Percentiles rank a stretch among this genome's conserved stretches.
phyloP scores from a whole-genome alignment of 2,113 vertebrate genomes.

The Gavialis gangeticus region DNA sequence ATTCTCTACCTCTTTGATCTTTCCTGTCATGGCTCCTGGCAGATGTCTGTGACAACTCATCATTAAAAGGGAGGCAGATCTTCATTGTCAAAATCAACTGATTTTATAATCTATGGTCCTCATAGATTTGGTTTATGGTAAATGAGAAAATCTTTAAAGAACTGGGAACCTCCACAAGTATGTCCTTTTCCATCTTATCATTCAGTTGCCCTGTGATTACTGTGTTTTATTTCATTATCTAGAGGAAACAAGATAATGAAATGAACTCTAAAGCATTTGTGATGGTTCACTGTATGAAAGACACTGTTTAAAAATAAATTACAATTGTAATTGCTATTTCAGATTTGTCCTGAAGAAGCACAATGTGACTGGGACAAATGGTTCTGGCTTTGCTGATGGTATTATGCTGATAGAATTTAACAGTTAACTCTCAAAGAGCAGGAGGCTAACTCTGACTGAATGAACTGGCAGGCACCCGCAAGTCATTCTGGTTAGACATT shows the following conservation, averaged over 20 bases:
- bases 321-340: neutral
- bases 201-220: neutral
- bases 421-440: neutral
- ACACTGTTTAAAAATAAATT: conserved; percentile 25
- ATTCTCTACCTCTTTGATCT: conserved; percentile 13
- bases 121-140: neutral
- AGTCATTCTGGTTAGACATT: accelerated
- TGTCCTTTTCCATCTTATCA: neutral
- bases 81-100: neutral
- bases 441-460: neutral
- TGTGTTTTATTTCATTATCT: neutral
- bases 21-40: conserved; percentile 37
- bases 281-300: neutral
- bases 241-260: conserved; percentile 12
- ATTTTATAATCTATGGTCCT: neutral
- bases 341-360: neutral
- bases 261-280: neutral
- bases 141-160: conserved; percentile 1
- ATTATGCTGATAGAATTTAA: neutral
- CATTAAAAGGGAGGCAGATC: conserved; percentile 39
- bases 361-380: neutral
- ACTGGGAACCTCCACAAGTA: neutral
- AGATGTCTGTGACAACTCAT: conserved; percentile 37
- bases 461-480: neutral
- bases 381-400: neutral